Base-by-base conservation (phyloP, 1,140 invertebrate genomes). In the Centruroides sculpturatus region DNA sequence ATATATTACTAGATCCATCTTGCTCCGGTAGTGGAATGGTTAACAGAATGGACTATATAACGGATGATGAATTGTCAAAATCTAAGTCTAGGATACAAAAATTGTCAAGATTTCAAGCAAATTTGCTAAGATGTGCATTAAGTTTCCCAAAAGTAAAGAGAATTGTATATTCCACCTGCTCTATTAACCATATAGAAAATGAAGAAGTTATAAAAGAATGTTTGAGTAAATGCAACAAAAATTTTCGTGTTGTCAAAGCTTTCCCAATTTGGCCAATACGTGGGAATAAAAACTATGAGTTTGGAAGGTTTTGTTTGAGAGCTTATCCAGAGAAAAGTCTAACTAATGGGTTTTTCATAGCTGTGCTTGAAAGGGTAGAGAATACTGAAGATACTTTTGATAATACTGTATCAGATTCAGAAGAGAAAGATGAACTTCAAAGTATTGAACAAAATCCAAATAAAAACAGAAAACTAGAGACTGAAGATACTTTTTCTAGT, bases 91-190 rank as follows among this genome's bases (percentile, higher is more conserved):
- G 89, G 54, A 69, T 93, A 0, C 73, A 76, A 35, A 85, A 82
- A 69, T 71, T 98, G 8, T 81, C 85, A 46, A 82, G 82, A 12
- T 83, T 97, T 63, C 94, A 98, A 78, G 82, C 83, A 35, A 83
- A 85, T 68, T 80, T 98, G 55, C 75, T 98, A 8, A 81, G 83
- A 63, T 86, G 91, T 72, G 92, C 92, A 1, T 80, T 98, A 66
- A 81, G 78, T 13, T 95, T 95, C 73, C 87, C 89, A 3, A 82
- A 82, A 60, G 88, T 84, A 0, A 86, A 92, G 71, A 77, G 83
- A 62, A 82, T 98, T 53, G 85, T 95, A 6, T 98, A 98, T 72
- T 97, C 92, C 13, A 98, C 94, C 0, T 98, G 94, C 72, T 98
- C 94, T 0, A 70, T 93, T 35, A 80, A 86, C 73, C 77, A 82